Base-by-base conservation (phyloP, 2,888 invertebrate species). In the Cistogaster globosa region DNA sequence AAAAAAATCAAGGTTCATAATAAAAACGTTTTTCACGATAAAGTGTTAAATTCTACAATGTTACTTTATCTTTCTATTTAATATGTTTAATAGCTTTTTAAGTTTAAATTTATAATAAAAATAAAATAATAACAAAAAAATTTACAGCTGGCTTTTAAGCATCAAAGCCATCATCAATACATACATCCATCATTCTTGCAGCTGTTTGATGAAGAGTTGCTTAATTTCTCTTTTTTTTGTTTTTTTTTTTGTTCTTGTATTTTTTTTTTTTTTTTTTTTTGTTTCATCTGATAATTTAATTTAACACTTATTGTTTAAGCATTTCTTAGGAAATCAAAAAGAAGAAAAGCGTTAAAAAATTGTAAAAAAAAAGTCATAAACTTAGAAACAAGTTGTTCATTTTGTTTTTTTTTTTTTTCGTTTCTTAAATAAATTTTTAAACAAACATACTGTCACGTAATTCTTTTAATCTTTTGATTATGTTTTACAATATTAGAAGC, bases 21-120 rank as follows among this genome's bases (percentile, higher is more conserved):
- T 26, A 26, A 26, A 26, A 71, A 63, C 32, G 36, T 63, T 78
- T 83, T 83, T 69, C 55, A 20, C 36, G 38, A 65, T 60, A 42
- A 83, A 71, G 20, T 53, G 42, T 75, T 42, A 32, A 22, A 36
- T 22, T 62, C 9, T 51, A 62, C 42, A 51, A 51, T 67, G 60
- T 68, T 53, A 22, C 12, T 67, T 74, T 80, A 38, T 36, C 72
- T 32, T 55, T 58, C 58, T 57, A 20, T 60, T 32, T 38, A 57
- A 22, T 65, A 38, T 42, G 16, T n/a, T 55, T 42, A 26, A 65
- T 45, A 42, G 65, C 2, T 26, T 45, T 53, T 42, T 7, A 53
- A 42, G 72, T 72, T 58, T 20, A 32, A 18, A 60, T 45, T 20
- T 53, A 53, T 14, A 48, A 48, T 7, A n/a, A 16, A n/a, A 48